phyloP scores from a whole-genome alignment of 2,888 invertebrate species.

The Hydrotaea diabolus region DNA sequence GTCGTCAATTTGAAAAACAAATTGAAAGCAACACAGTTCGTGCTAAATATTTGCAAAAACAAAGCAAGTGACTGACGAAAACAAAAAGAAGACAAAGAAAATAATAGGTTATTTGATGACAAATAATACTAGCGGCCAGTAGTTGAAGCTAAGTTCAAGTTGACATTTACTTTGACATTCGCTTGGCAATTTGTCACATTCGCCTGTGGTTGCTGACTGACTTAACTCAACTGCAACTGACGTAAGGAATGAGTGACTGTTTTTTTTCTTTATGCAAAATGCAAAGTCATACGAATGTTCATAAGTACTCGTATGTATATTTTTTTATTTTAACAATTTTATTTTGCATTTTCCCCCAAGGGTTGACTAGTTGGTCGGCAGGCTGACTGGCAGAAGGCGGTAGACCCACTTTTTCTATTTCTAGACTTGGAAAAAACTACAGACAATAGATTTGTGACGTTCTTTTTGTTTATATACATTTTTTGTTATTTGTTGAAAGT shows the following conservation, averaged over 20 bases:
- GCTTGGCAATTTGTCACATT: slow-evolving; percentile 5
- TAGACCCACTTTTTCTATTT: slow-evolving; percentile 23
- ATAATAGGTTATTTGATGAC: slow-evolving; percentile 50
- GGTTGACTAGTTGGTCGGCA: neutral
- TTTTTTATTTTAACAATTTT: no score
- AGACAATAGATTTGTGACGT: slow-evolving; percentile 48
- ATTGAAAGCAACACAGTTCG: no score
- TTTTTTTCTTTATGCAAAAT: neutral
- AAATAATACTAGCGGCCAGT: slow-evolving; percentile 30
- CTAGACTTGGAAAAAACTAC: slow-evolving; percentile 37
- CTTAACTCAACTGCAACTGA: neutral
- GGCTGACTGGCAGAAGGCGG: neutral
- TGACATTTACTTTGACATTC: slow-evolving; percentile 56
- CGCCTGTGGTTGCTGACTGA: slow-evolving; percentile 15
- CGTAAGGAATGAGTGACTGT: slow-evolving; percentile 1
- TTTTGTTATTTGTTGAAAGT: neutral
- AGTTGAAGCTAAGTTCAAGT: slow-evolving; percentile 39
- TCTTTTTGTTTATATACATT: slow-evolving; percentile 25
- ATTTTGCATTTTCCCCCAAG: slow-evolving; percentile 12
- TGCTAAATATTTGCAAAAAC: no score
- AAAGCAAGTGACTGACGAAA: neutral
- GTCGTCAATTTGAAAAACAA: no score
- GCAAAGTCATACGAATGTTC: no score
- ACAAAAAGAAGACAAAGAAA: slow-evolving; percentile 38
- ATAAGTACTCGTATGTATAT: no score